A percentile compares a stretch with the other conserved stretches of the same genome.
phyloP scores from a whole-genome alignment of 2,888 invertebrate species.

The Leucophora obtusa region DNA sequence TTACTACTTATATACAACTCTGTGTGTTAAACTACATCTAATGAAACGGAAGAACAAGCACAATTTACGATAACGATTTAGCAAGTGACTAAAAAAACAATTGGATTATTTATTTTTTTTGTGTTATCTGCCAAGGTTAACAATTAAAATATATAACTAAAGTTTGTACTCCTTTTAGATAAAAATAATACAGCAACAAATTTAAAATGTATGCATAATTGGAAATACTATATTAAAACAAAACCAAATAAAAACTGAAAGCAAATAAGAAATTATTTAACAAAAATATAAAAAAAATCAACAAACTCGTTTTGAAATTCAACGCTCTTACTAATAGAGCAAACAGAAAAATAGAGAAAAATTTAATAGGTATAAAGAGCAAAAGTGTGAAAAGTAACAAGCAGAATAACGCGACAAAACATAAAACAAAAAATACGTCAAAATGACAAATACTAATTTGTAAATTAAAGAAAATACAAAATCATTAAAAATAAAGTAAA shows the following conservation, averaged over 20 bases:
- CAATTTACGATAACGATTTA: constrained; percentile 4
- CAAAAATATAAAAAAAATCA: neutral
- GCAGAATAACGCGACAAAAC: constrained; percentile 37
- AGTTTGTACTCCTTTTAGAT: neutral
- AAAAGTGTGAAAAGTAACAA: neutral
- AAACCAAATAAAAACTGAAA: neutral
- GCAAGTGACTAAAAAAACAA: constrained; percentile 32
- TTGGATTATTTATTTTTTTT: constrained; percentile 24
- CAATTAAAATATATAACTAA: neutral
- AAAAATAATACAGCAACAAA: too few relatives aligned
- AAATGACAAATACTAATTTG: constrained; percentile 36
- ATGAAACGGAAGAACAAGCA: neutral
- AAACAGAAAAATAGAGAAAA: constrained; percentile 20
- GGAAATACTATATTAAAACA: neutral
- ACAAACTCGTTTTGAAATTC: neutral
- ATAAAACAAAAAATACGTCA: constrained; percentile 31
- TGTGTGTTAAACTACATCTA: constrained; percentile 46
- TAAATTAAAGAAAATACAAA: constrained; percentile 23
- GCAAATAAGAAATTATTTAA: neutral
- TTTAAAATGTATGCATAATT: too few relatives aligned
- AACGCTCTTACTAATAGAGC: constrained; percentile 11
- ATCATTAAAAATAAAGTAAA: constrained; percentile 2
- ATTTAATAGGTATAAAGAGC: neutral
- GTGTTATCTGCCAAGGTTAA: constrained; percentile 32
- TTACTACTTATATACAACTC: constrained; percentile 42